Evolutionary conservation across 2,888 invertebrate genomes (phyloP), one percentile per base, ranked within the genome.

Genomic region (Eupeodes luniger): DNA sequence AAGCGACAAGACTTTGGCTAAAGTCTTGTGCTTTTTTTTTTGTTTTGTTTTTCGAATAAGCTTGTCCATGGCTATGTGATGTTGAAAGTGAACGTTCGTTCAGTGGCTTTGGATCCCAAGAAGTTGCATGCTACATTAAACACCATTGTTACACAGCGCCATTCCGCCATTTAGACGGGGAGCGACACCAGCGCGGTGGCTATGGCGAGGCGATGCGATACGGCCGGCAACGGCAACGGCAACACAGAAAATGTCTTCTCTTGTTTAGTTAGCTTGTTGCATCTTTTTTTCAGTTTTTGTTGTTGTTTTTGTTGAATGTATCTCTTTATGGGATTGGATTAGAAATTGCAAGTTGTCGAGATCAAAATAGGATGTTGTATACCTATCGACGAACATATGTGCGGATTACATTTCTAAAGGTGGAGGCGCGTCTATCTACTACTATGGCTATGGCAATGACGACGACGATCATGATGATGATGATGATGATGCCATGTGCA

Each of bases 31-130:
- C 36, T 5, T 67, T 62, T 59, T 5, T 67, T 62, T 19, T 16
- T 40, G 16, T 69, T 79, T 79, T 74, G 67, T 75, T 67, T 72
- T n/a, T 34, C 53, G 34, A 14, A 70, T 51, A 51, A 62, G 44
- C 49, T 53, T 78, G 51, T 72, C 74, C 82, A 82, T 69, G 78
- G 62, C 51, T 55, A 61, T 84, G 80, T 81, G 74, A 78, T 86
- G 85, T 88, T 79, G 88, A 88, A 88, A 88, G 88, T 85, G 88
- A 88, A 88, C 85, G 85, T 81, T 78, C 57, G 67, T 70, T 77
- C 67, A 66, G 75, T 83, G 78, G 83, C 57, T 79, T 83, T 76
- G 69, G 66, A n/a, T 69, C 62, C 66, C 53, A 77, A 74, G 83
- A 80, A 70, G 80, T 87, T 86, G 83, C 77, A 87, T 87, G 80